phyloP scores from a whole-genome alignment of 2,797 vertebrate genomes.

The Anguilla anguilla region DNA sequence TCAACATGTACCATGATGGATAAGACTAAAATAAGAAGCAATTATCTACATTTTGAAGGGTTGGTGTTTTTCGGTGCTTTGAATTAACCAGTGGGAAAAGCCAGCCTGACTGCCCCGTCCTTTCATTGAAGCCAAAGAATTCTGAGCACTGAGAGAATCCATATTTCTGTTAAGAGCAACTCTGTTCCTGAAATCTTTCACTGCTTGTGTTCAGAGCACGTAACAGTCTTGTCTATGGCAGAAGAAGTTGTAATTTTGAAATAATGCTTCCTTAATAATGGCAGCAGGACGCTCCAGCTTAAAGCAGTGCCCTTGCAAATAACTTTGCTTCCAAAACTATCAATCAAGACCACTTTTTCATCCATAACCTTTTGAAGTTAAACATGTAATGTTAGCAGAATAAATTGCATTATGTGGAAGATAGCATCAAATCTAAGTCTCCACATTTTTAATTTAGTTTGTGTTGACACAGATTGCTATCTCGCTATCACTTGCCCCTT shows the following conservation, averaged over 20 bases:
- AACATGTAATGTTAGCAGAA: conserved; percentile 75
- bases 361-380: conserved; percentile 67
- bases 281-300: conserved; percentile 22
- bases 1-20: background rate
- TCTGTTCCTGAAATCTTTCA: background rate
- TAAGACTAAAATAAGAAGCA: background rate
- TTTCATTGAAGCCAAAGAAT: background rate
- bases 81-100: background rate
- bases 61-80: background rate
- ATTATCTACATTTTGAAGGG: background rate
- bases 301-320: conserved; percentile 41
- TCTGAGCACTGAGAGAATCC: background rate
- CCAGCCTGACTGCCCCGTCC: background rate
- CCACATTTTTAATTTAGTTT: conserved; percentile 82
- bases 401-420: conserved; percentile 77
- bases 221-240: background rate
- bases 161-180: background rate
- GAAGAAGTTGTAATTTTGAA: conserved; percentile 8
- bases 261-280: conserved; percentile 10
- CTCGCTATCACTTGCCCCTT: conserved; percentile 77
- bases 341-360: conserved; percentile 55
- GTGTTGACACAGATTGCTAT: conserved; percentile 83
- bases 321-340: conserved; percentile 59
- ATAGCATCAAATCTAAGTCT: conserved; percentile 73
- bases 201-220: background rate